phyloP scores from a whole-genome alignment of 2,888 invertebrate species.

The Chirona hameri region DNA sequence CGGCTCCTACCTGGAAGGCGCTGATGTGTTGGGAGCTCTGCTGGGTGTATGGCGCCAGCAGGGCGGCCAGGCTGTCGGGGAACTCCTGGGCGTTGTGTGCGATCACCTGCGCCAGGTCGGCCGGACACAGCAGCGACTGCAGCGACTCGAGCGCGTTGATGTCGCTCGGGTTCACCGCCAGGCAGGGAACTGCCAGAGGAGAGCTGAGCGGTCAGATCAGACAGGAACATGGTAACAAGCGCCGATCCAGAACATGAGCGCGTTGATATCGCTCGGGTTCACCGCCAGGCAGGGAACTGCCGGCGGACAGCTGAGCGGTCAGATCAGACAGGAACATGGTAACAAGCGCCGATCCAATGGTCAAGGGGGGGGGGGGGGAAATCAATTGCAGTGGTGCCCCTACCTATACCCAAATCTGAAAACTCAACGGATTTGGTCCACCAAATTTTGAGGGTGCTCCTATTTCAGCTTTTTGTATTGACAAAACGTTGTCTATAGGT shows the following conservation, averaged over 20 bases:
- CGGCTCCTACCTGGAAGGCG: neutral
- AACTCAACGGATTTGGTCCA: no score
- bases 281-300: neutral
- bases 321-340: no score
- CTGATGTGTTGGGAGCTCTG: neutral
- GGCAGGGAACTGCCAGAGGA: neutral
- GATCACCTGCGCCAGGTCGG: constrained; percentile 7
- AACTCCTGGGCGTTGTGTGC: constrained; percentile 14
- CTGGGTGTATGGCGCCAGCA: neutral
- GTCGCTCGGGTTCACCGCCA: neutral
- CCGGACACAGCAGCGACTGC: constrained; percentile 1
- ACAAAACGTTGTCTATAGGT: no score
- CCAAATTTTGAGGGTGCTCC: no score
- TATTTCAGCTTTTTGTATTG: no score
- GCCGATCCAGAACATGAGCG: no score
- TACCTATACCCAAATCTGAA: no score
- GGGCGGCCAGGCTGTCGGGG: neutral
- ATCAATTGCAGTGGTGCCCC: no score
- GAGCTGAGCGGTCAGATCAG: no score
- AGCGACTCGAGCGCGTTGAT: constrained; percentile 5
- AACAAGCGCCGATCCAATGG: no score
- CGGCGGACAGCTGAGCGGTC: neutral
- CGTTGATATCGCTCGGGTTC: neutral
- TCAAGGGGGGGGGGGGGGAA: neutral
- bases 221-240: no score